A percentile compares a stretch with the other conserved stretches of the same genome.
Conservation (phyloP, 2,113 vertebrate genomes). For the Promerops cafer region DNA sequence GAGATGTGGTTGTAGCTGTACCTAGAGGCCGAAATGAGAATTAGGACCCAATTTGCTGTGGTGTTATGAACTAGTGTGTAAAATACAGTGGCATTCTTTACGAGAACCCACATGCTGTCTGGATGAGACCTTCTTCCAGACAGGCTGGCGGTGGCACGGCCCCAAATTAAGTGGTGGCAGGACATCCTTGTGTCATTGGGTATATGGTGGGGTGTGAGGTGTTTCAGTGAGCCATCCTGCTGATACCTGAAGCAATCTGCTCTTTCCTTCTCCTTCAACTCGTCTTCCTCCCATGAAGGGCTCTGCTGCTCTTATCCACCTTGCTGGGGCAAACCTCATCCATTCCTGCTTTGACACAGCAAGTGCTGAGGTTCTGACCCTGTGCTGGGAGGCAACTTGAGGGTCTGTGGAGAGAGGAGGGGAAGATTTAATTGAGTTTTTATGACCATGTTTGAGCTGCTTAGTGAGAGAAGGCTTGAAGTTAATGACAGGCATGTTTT, state of each 20-base stretch:
- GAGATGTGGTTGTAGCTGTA: background rate
- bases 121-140: background rate
- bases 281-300: background rate
- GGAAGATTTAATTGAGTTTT: background rate
- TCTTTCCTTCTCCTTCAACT: background rate
- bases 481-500: background rate
- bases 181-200: background rate
- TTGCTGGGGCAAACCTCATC: background rate
- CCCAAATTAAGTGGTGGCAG: background rate
- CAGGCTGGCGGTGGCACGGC: fast-evolving
- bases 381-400: background rate
- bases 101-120: fast-evolving
- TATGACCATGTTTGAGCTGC: background rate
- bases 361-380: background rate
- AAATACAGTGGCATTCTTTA: background rate
- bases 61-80: background rate
- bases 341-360: background rate
- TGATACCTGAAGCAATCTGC: background rate
- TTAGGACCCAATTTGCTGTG: fast-evolving
- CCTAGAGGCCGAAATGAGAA: background rate
- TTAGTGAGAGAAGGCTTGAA: background rate
- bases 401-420: background rate
- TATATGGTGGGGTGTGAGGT: background rate
- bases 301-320: background rate
- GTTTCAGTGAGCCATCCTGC: background rate